Base-by-base conservation (phyloP, 2,797 vertebrate genomes). In the Enteromius unitaeniatus region DNA sequence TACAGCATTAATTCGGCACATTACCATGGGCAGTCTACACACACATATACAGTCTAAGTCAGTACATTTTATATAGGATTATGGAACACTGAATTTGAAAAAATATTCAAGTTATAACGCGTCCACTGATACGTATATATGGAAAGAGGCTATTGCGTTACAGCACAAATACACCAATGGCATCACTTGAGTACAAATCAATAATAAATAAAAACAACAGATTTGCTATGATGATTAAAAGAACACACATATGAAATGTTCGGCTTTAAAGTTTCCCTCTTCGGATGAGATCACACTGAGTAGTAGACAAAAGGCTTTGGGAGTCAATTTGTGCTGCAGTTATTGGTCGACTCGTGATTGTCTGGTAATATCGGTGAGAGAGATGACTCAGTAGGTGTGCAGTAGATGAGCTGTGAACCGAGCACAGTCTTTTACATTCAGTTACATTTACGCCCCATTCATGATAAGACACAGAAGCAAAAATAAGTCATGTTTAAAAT, bases 331-430 rank as follows among this genome's bases (percentile, higher is more conserved):
- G 60, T 58, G 74, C 68, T 90, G 93, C 92, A 87, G 90, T 84
- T 87, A 87, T 91, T 90, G 90, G 81, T 85, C 77, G 84, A 86
- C 90, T 51, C 69, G 21, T 86, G 87, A 87, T 87, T 87, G 86
- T 74, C 81, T 45, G 84, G 55, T 68, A 69, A 58, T 53, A 72
- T 64, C 58, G 68, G 68, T 83, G 53, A 69, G 47, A 93, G 90
- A 91, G 91, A 93, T 91, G 91, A 90, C 93, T 94, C 92, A 88
- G 85, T 13, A 78, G 53, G 13, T 92, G 91, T 92, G 92, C 92
- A 92, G 93, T 93, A 92, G 91, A 89, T 93, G 90, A 93, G 90
- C 87, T 87, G 89, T 91, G 88, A 83, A 68, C 60, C 84, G 11
- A 69, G 77, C 88, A 77, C 88, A 91, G 79, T 78, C 19, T 47